A percentile compares a stretch with the other conserved stretches of the same genome.
Evolutionary conservation across 2,797 vertebrate genomes (phyloP).

Genomic region (Ctenopoma kingsleyae): DNA sequence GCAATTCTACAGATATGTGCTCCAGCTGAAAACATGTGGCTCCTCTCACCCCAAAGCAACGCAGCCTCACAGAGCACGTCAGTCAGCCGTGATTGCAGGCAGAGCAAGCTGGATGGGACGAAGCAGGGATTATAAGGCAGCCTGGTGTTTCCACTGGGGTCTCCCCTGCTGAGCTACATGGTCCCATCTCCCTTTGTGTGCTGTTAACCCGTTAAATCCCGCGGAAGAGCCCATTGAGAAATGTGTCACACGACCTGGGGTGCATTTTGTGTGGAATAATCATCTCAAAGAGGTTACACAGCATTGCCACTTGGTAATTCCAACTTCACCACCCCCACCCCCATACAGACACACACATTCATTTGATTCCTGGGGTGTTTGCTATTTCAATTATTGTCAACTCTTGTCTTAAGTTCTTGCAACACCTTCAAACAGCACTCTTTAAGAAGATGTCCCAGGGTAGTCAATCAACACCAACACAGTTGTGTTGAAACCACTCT

Average conservation of each 20-base stretch:
- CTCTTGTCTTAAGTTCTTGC: slow-evolving; percentile 48
- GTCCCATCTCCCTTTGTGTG: slow-evolving; percentile 86
- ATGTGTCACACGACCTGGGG: slow-evolving; percentile 86
- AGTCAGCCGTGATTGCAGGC: slow-evolving; percentile 64
- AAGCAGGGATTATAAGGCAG: slow-evolving; percentile 78
- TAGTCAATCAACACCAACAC: slow-evolving; percentile 21
- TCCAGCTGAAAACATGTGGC: slow-evolving; percentile 63
- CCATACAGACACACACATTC: slow-evolving; percentile 39
- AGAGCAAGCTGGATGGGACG: slow-evolving; percentile 75
- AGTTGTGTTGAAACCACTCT: slow-evolving; percentile 2
- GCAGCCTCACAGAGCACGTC: slow-evolving; percentile 57
- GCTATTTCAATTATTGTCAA: slow-evolving; percentile 59
- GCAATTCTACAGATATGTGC: slow-evolving; percentile 40
- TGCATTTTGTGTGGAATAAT: slow-evolving; percentile 86
- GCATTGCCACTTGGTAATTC: slow-evolving; percentile 75
- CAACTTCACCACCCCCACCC: slow-evolving; percentile 26
- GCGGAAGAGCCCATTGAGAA: slow-evolving; percentile 84
- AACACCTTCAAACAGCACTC: slow-evolving; percentile 33
- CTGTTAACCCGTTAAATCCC: slow-evolving; percentile 89
- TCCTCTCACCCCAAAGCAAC: slow-evolving; percentile 45
- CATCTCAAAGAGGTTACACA: slow-evolving; percentile 87
- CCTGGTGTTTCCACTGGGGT: slow-evolving; percentile 82
- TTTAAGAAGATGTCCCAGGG: slow-evolving; percentile 28
- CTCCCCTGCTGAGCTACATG: slow-evolving; percentile 85
- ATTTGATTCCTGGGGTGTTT: slow-evolving; percentile 72